Evolutionary conservation across 2,113 vertebrate genomes (phyloP), one percentile per base, ranked within the genome.

Genomic region (Ellobius talpinus): DNA sequence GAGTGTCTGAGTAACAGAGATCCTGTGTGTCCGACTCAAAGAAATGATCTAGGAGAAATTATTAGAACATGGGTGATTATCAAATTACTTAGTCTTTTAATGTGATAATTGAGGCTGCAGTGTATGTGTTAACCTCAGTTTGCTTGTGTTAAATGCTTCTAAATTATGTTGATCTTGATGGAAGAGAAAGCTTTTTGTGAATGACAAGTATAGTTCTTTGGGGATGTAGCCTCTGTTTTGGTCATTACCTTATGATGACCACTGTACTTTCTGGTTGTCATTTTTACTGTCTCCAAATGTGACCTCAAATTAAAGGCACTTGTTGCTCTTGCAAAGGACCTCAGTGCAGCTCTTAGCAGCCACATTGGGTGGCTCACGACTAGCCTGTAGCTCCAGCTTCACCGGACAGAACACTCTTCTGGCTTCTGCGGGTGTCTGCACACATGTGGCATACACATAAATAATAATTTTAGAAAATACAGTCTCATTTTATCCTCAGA

Each of bases 151-250:
- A 74, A 91, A 6, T 52, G 73, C 42, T 78, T 58, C 21, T 72
- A 26, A 63, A 14, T 26, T 86, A 50, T 81, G 93, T 95, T 95
- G 78, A 88, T 87, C 13, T 14, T n/a, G 78, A 65, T 89, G 74
- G 45, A 82, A 82, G 61, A 42, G 73, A 55, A 47, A 68, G 5
- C 14, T 12, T 65, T 55, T 93, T 87, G 26, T 63, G 66, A 76
- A 61, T 31, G 50, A 4, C 74, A 68, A 45, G 39, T 58, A 8
- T 33, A 42, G 55, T 92, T 76, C 42, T 86, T 21, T 89, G 87
- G 68, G 66, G 55, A 17, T 45, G 92, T 68, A n/a, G 55, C 76
- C 81, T 93, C 31, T 77, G 26, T 50, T 42, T 79, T 52, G 47
- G 17, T 72, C 68, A 55, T 94, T 84, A 68, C 52, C 5, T 87